Percentiles rank a stretch among this genome's conserved stretches.
Conservation (phyloP, 2,797 vertebrate species). For the Carduelis carduelis region DNA sequence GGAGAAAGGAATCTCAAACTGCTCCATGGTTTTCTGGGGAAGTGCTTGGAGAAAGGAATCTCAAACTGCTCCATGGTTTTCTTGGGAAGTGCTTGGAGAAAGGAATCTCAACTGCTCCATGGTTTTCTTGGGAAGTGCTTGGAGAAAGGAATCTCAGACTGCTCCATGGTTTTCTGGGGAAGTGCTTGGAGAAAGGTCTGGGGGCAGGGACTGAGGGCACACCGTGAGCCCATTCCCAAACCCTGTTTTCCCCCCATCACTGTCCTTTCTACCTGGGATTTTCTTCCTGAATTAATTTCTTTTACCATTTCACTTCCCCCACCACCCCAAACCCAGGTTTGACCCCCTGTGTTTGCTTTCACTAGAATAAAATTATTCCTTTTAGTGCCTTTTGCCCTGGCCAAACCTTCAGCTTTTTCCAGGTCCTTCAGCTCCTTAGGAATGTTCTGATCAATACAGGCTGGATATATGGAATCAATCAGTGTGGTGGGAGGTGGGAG, state of each 20-base stretch:
- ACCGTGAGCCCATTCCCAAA: fast-evolving
- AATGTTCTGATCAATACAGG: background rate
- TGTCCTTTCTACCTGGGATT: background rate
- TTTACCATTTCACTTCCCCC: background rate
- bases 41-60: background rate
- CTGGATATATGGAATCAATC: background rate
- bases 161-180: background rate
- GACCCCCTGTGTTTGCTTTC: background rate
- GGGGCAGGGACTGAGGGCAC: background rate
- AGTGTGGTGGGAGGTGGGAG: fast-evolving
- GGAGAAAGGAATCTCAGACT: background rate
- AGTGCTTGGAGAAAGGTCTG: background rate
- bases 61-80: too few relatives aligned
- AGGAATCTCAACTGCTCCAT: too few relatives aligned
- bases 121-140: too few relatives aligned
- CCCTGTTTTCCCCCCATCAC: fast-evolving
- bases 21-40: background rate
- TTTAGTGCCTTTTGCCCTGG: background rate
- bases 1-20: background rate
- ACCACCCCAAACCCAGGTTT: background rate
- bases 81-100: too few relatives aligned
- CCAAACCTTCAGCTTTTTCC: background rate
- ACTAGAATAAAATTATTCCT: background rate
- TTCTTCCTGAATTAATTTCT: background rate
- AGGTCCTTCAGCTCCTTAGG: background rate